Evolutionary conservation across 2,113 vertebrate genomes (phyloP).

Genomic region (Rhombomys opimus): DNA sequence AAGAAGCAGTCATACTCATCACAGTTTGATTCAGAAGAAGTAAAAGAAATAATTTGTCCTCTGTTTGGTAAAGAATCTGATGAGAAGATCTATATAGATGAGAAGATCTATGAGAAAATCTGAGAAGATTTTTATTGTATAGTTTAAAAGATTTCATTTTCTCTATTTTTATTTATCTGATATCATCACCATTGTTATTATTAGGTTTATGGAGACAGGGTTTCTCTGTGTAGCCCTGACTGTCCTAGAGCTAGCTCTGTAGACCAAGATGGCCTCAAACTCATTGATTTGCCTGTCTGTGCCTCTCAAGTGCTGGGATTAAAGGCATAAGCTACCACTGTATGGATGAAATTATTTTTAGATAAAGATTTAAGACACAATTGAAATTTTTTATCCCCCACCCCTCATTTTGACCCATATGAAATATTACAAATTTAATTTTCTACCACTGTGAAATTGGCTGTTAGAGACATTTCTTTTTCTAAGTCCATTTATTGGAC

Average conservation of each 20-base stretch:
- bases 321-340: not conserved
- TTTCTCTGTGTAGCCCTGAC: not conserved
- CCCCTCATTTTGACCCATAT: not conserved
- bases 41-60: not conserved
- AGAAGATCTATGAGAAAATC: not conserved
- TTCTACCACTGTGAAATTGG: not conserved
- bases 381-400: not conserved
- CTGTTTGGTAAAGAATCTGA: not conserved
- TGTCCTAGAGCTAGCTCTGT: not conserved
- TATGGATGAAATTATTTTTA: conserved; percentile 40
- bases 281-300: not conserved
- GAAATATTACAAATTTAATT: conserved; percentile 19
- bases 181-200: not conserved
- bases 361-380: not conserved
- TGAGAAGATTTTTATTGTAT: conserved; percentile 9
- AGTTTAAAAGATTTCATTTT: not conserved
- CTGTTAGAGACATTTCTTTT: conserved; percentile 35
- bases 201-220: not conserved
- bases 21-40: not conserved
- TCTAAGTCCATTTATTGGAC: no score
- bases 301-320: not conserved
- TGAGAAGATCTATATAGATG: not conserved
- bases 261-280: not conserved
- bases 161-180: conserved; percentile 4
- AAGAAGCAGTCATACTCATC: not conserved